Evolutionary conservation across 2,888 invertebrate species (phyloP), one percentile per base, ranked within the genome.

Genomic region (Plebejus argus): DNA sequence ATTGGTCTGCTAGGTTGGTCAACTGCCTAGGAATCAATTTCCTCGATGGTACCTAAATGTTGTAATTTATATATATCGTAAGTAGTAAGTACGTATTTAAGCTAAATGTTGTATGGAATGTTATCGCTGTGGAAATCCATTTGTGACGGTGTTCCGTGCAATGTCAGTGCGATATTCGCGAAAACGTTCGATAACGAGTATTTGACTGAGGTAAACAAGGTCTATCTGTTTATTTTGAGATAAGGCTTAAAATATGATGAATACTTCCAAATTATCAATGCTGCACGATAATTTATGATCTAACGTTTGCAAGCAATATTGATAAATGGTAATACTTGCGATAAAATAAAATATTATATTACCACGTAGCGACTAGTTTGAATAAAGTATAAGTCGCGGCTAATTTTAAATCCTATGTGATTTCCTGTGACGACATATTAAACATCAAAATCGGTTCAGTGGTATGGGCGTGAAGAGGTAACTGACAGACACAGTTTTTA

Each of bases 161-260:
- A 74, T 74, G 74, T 28, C 74, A 74, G 28, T 20, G 7, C 49
- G 23, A 53, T 28, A 74, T 74, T 49, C 33, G 74, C 74, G 18
- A 74, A 74, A 74, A 74, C 28, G 53, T 72, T 23, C 45, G 72
- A 72, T 74, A 74, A 74, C 33, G 45, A 53, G 23, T 53, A 49
- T 74, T 74, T 74, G 28, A 74, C 74, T 12, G 18, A 45, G 72
- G 49, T 28, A 74, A 20, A 72, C 23, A 74, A 0, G 0, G 18
- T 18, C 23, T 74, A 53, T 53, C 49, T 74, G 15, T 49, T 28
- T 74, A 53, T 53, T 23, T 74, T 74, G 12, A 23, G 53, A 53
- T 74, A 3, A 15, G 39, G n/a, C n/a, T 20, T 39, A 35, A 70
- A 71, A 39, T 71, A 12, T 71, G 39, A 71, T 71, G 35, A 39